Conservation (phyloP, 2,797 vertebrate genomes). For the Mus spretus region DNA sequence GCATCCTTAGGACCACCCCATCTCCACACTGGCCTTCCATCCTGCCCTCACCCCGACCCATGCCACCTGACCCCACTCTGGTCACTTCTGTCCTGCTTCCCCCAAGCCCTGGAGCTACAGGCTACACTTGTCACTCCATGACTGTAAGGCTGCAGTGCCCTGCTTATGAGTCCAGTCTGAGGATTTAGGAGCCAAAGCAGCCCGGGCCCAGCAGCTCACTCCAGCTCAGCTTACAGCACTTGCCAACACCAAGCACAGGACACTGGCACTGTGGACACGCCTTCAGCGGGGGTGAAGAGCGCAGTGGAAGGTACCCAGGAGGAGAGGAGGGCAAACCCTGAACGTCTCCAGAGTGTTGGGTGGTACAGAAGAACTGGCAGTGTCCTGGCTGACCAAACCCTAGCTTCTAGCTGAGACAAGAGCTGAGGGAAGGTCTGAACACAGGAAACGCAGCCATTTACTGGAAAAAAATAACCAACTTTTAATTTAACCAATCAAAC, state of each 20-base stretch:
- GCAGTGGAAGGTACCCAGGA: background rate
- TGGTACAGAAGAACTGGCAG: background rate
- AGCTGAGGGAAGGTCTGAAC: background rate
- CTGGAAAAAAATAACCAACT: constrained; percentile 55
- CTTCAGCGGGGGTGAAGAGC: background rate
- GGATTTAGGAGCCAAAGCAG: rapidly evolving
- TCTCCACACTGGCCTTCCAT: background rate
- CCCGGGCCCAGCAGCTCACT: rapidly evolving
- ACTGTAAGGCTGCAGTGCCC: background rate
- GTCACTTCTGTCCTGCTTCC: background rate
- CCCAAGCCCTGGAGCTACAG: background rate
- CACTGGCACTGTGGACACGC: background rate
- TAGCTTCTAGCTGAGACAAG: background rate
- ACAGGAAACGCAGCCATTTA: constrained; percentile 4
- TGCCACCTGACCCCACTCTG: background rate
- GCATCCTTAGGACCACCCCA: rapidly evolving
- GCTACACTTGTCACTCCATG: background rate
- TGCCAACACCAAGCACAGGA: background rate
- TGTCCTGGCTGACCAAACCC: background rate
- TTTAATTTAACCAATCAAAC: constrained; percentile 81
- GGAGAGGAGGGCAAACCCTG: rapidly evolving
- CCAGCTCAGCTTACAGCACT: rapidly evolving
- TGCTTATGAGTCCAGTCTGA: background rate
- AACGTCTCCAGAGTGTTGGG: background rate
- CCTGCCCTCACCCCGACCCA: background rate